Conservation (phyloP, 2,113 vertebrate genomes). For the Gadus macrocephalus region DNA sequence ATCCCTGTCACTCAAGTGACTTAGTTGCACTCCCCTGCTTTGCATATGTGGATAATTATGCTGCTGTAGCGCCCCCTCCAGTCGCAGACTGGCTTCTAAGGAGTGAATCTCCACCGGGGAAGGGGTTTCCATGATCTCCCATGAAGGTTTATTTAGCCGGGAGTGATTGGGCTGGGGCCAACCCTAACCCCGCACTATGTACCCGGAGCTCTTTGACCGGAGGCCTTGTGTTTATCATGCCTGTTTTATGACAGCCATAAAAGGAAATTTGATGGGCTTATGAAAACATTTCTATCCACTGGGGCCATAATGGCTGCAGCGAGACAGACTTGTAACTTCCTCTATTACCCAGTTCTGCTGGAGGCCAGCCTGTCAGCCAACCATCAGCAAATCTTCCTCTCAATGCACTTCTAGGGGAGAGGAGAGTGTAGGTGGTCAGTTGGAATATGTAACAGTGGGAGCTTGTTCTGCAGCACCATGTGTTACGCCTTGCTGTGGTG, state of each 20-base stretch:
- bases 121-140: slow-evolving; percentile 26
- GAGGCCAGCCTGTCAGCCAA: slow-evolving; percentile 42
- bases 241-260: slow-evolving; percentile 62
- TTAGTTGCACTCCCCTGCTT: slow-evolving; percentile 7
- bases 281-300: slow-evolving; percentile 65
- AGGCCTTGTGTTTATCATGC: slow-evolving; percentile 61
- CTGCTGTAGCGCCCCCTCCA: slow-evolving; percentile 20
- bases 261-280: slow-evolving; percentile 65
- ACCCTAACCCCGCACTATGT: slow-evolving; percentile 21
- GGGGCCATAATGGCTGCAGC: slow-evolving; percentile 40
- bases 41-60: slow-evolving; percentile 4
- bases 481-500: too few species aligned
- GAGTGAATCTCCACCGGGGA: slow-evolving; percentile 14
- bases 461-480: too few species aligned
- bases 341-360: slow-evolving; percentile 32
- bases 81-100: slow-evolving; percentile 13
- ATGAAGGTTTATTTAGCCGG: slow-evolving; percentile 33
- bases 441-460: background rate
- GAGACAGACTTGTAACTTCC: slow-evolving; percentile 44
- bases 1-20: background rate
- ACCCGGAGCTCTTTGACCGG: slow-evolving; percentile 47
- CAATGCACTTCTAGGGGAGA: slow-evolving; percentile 20
- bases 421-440: background rate
- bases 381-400: slow-evolving; percentile 21
- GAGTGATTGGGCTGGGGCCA: slow-evolving; percentile 18